Evolutionary conservation across 2,888 invertebrate genomes (phyloP).

Genomic region (Tachina fera): DNA sequence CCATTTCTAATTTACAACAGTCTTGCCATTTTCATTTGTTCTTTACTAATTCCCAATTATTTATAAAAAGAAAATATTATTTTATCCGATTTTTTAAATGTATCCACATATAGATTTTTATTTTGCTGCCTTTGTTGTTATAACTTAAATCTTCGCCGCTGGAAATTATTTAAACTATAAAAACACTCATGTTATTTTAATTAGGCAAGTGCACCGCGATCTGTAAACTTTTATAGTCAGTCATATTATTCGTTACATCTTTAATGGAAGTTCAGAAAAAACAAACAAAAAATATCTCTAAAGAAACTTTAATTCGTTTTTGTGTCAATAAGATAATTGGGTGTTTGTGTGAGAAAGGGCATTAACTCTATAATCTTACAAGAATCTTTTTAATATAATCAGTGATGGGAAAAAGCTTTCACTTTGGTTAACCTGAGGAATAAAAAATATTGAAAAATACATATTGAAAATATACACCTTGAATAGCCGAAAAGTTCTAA

Average conservation of each 20-base stretch:
- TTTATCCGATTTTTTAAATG: not conserved
- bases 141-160: conserved; percentile 10
- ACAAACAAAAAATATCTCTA: not conserved
- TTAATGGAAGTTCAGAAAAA: not conserved
- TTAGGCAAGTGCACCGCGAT: conserved; percentile 65
- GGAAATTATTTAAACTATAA: conserved; percentile 45
- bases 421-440: not conserved
- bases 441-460: too few relatives aligned
- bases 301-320: not conserved
- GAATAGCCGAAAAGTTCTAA: too few relatives aligned
- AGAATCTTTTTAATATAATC: not conserved
- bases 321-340: conserved; percentile 1
- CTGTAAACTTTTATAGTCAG: conserved; percentile 30
- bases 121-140: conserved; percentile 3
- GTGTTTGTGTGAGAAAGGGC: not conserved
- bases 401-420: conserved; percentile 1
- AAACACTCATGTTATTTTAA: conserved; percentile 49
- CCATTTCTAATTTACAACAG: too few relatives aligned
- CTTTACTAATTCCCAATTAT: not conserved
- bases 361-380: not conserved
- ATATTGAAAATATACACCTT: too few relatives aligned
- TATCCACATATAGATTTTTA: not conserved
- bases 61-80: not conserved
- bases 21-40: too few relatives aligned
- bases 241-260: not conserved